These are phyloP conservation scores for Rhorus exstirpatorius DNA, from an alignment of 2,888 invertebrate species.

Conservation along the genomic window DNA sequence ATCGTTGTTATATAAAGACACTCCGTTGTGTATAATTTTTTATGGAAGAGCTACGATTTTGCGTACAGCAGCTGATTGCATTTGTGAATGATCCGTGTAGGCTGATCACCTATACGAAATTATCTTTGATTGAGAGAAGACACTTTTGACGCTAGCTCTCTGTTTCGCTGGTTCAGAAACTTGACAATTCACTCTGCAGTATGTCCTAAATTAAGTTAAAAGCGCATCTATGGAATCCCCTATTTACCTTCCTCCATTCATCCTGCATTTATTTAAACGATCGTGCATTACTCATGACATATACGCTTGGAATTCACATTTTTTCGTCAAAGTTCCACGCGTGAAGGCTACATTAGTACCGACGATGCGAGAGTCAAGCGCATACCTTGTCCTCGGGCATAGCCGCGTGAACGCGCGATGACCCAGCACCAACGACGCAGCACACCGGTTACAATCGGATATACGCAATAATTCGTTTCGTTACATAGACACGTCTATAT, in stretches of 20 bases:
- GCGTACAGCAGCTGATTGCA: no score
- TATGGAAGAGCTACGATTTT: no score
- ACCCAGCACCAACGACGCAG: slow-evolving; percentile 28
- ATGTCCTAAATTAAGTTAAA: no score
- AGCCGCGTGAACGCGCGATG: slow-evolving; percentile 30
- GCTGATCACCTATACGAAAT: no score
- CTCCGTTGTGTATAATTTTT: no score
- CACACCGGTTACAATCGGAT: slow-evolving; percentile 46
- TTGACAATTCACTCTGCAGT: no score
- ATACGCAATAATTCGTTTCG: slow-evolving; percentile 44
- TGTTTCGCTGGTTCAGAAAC: no score
- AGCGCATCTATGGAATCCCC: no score
- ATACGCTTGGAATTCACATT: background rate
- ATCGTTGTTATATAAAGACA: no score
- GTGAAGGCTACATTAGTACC: background rate
- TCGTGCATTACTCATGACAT: background rate
- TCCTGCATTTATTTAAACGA: background rate
- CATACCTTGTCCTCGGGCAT: slow-evolving; percentile 37
- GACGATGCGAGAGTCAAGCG: slow-evolving; percentile 38
- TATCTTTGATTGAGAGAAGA: no score
- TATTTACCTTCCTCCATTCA: background rate
- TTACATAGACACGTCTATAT: slow-evolving; percentile 15
- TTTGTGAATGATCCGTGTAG: no score
- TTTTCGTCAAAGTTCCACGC: background rate
- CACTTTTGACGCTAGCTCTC: no score